phyloP scores from a whole-genome alignment of 2,113 vertebrate species.

The Pontoporia blainvillei region DNA sequence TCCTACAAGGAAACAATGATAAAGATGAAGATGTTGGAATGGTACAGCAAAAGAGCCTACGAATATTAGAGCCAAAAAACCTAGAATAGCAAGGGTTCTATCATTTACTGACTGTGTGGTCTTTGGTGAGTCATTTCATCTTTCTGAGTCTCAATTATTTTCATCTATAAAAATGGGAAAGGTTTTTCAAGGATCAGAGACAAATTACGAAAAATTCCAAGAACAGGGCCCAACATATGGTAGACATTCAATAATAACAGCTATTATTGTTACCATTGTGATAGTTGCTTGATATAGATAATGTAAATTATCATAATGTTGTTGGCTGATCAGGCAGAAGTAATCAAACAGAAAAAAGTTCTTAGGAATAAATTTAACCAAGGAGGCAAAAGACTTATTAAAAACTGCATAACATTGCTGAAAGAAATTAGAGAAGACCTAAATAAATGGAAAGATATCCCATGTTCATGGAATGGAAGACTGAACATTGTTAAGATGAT shows the following conservation, averaged over 20 bases:
- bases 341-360: slow-evolving; percentile 7
- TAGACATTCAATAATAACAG: neutral
- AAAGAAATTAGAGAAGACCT: slow-evolving; percentile 7
- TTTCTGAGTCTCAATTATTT: slow-evolving; percentile 32
- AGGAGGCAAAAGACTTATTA: neutral
- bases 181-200: neutral
- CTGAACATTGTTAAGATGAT: neutral
- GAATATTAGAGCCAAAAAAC: neutral
- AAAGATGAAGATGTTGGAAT: neutral
- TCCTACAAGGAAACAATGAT: slow-evolving; percentile 81
- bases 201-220: neutral
- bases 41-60: neutral
- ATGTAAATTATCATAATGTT: neutral
- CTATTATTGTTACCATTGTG: neutral
- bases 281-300: neutral
- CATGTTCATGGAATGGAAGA: neutral
- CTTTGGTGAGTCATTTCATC: neutral
- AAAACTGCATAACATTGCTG: neutral
- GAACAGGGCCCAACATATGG: neutral
- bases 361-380: neutral
- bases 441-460: neutral
- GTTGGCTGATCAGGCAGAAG: neutral
- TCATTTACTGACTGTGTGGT: neutral
- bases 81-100: neutral
- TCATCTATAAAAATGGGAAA: neutral